Percentiles rank a stretch among this genome's conserved stretches.
Evolutionary conservation across 2,113 vertebrate species (phyloP).

Genomic region (Sialia sialis): DNA sequence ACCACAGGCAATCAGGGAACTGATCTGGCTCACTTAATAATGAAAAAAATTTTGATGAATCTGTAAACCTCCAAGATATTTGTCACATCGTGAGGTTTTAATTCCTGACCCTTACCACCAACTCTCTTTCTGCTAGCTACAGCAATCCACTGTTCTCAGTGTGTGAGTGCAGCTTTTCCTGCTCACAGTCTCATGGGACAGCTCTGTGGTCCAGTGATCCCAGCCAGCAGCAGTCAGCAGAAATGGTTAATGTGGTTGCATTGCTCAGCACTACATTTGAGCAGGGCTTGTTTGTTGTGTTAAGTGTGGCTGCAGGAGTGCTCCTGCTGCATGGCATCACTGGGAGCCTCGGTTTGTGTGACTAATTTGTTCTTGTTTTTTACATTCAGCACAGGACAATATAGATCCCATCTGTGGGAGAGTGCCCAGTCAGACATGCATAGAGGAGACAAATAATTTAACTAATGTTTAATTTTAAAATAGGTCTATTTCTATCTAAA

Average conservation of each 20-base stretch:
- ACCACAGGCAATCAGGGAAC: background rate
- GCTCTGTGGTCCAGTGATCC: background rate
- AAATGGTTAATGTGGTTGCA: constrained; percentile 35
- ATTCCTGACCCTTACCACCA: background rate
- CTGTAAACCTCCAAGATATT: background rate
- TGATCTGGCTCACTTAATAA: background rate
- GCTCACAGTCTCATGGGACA: background rate
- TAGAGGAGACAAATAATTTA: background rate
- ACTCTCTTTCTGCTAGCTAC: background rate
- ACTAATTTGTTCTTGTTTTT: background rate
- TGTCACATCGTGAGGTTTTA: constrained; percentile 19
- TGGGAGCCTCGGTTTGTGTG: background rate
- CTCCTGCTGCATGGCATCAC: background rate
- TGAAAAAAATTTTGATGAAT: background rate
- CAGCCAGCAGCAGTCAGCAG: constrained; percentile 47
- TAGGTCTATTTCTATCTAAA: background rate
- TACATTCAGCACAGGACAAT: background rate
- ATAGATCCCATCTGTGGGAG: background rate
- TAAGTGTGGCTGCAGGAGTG: background rate
- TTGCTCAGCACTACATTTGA: background rate
- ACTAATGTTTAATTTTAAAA: background rate
- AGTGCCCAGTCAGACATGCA: background rate
- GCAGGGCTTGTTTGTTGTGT: background rate
- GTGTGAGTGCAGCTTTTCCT: background rate
- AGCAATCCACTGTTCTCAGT: background rate